These are phyloP conservation scores for Petrophora chlorosata DNA, from an alignment of 2,888 invertebrate species.

Conservation along the genomic window DNA sequence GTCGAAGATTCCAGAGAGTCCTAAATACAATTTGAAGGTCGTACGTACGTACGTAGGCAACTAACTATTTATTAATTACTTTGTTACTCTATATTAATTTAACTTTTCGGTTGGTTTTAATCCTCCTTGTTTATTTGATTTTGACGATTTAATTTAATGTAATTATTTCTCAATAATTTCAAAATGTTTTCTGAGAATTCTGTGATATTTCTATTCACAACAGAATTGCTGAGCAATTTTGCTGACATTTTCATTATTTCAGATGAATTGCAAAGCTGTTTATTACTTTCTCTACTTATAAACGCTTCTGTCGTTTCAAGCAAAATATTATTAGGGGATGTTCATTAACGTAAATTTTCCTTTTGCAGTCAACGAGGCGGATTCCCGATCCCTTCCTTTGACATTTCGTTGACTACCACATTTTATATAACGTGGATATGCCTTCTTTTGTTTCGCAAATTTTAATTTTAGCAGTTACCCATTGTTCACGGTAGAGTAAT, in stretches of 20 bases:
- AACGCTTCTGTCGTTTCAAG: conserved; percentile 31
- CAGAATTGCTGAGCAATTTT: no score
- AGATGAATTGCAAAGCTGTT: no score
- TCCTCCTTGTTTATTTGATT: conserved; percentile 5
- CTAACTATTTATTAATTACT: conserved; percentile 16
- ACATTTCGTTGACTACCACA: conserved; percentile 39
- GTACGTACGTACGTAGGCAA: not conserved
- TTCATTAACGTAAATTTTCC: conserved; percentile 50
- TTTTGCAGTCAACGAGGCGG: conserved; percentile 46
- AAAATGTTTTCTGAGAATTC: no score
- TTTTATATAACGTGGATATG: conserved; percentile 36
- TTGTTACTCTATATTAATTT: conserved; percentile 3
- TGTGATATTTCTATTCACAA: no score
- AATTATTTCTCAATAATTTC: no score
- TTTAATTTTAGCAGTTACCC: conserved; percentile 24
- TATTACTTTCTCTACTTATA: conserved; percentile 27
- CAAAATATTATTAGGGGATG: conserved; percentile 44
- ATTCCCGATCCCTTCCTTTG: conserved; percentile 39
- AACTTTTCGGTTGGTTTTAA: conserved; percentile 5
- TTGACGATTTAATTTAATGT: not conserved
- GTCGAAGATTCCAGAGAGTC: conserved; percentile 17
- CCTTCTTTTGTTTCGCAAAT: conserved; percentile 30
- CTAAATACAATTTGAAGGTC: conserved; percentile 35
- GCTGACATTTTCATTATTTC: no score
- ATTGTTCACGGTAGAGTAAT: conserved; percentile 18